phyloP scores from a whole-genome alignment of 2,797 vertebrate genomes.

The Hylomyscus alleni region DNA sequence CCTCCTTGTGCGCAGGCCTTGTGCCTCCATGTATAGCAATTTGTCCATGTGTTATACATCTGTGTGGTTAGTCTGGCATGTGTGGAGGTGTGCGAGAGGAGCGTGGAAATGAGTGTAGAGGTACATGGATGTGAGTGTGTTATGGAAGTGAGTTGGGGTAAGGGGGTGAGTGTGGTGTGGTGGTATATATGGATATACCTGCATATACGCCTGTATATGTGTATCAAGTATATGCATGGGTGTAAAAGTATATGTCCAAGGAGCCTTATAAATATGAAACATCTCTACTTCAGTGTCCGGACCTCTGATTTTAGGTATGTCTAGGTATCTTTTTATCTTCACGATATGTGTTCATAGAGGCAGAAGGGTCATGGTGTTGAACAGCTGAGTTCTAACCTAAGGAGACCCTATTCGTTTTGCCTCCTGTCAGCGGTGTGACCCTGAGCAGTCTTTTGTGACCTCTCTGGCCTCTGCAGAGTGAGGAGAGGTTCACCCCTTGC shows the following conservation, averaged over 20 bases:
- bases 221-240: neutral
- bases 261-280: neutral
- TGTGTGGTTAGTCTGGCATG: neutral
- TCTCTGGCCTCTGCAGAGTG: neutral
- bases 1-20: neutral
- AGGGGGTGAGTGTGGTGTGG: neutral
- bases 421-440: neutral
- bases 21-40: fast-evolving
- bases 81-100: neutral
- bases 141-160: neutral
- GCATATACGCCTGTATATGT: neutral
- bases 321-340: neutral
- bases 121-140: neutral
- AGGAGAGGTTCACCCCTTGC: neutral
- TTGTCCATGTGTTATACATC: neutral
- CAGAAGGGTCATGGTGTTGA: neutral
- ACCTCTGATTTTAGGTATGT: neutral
- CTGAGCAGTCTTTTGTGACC: neutral
- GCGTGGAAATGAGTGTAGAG: too few species aligned
- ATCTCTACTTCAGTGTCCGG: neutral
- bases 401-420: neutral
- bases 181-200: neutral
- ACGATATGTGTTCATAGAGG: neutral
- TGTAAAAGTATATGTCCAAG: neutral
- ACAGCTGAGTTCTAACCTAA: neutral